Base-by-base conservation (phyloP, 2,113 vertebrate species). In the Notiomystis cincta region DNA sequence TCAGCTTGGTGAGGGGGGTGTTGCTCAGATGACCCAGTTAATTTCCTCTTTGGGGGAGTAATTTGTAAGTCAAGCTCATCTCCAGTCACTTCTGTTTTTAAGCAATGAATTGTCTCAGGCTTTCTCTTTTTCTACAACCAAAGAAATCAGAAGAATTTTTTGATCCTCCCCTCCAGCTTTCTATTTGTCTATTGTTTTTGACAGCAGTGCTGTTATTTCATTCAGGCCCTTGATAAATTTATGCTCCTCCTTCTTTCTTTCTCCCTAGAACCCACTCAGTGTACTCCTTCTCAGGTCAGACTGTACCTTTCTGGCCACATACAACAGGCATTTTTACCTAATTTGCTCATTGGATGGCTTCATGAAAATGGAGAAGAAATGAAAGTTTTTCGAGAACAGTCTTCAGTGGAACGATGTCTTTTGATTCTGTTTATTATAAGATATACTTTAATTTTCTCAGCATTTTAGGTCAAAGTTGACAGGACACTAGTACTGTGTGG, bases 1-100 rank as follows among this genome's bases (percentile, higher is more conserved):
- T 89, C 96, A 93, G 18, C 60, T 93, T 90, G 97, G 98, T 98
- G 87, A 79, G 64, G 14, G 64, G 38, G 58, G 57, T 84, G 4
- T 42, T 58, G 42, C 77, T 92, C 77, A 84, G 62, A 93, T 84
- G 30, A 72, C 51, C 57, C 64, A 13, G 21, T 82, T 94, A 85
- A 37, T 13, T 48, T 94, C 89, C 37, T 77, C 54, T 76, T 67
- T 61, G 22, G 57, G 15, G 10, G 27, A 61, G 57, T 53, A 72
- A 60, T 85, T 72, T 47, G 2, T 72, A 65, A 57, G 20, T 40
- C 51, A 64, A 8, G 33, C 42, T 75, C 37, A 35, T 54, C 44
- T 78, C 42, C 60, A 75, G 37, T 82, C 73, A 38, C 22, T 4
- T 66, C 28, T 84, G 19, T 20, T 78, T 87, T 28, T 64, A 67